A percentile compares a stretch with the other conserved stretches of the same genome.
phyloP scores from a whole-genome alignment of 2,113 vertebrate genomes.

The Pygoscelis antarcticus region DNA sequence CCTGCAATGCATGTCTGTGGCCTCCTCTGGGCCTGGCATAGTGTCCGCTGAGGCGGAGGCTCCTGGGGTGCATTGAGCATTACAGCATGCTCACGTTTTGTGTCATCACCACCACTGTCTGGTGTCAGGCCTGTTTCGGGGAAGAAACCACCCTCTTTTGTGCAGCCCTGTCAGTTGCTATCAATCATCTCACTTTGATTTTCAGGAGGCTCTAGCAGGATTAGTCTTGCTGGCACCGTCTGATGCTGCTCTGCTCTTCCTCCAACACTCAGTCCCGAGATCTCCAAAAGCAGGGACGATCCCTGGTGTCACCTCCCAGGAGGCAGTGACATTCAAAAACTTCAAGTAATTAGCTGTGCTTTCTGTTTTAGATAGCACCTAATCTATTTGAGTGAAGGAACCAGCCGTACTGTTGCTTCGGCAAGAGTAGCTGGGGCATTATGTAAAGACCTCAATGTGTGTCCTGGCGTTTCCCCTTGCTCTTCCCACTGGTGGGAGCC shows the following conservation, averaged over 20 bases:
- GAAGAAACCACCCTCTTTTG: background rate
- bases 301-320: background rate
- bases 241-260: background rate
- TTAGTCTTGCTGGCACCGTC: background rate
- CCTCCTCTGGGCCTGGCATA: background rate
- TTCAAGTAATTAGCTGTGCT: background rate
- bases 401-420: fast-evolving
- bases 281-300: background rate
- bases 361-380: background rate
- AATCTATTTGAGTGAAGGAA: background rate
- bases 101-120: background rate
- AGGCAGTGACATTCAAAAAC: background rate
- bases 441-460: background rate
- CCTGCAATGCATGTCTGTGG: background rate
- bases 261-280: background rate
- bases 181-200: background rate
- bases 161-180: background rate
- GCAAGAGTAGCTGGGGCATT: background rate
- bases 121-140: background rate
- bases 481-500: background rate
- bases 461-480: background rate
- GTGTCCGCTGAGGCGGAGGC: background rate
- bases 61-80: fast-evolving
- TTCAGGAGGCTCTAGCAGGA: background rate
- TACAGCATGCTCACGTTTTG: fast-evolving